Evolutionary conservation across 2,113 vertebrate species (phyloP).

Genomic region (Nothobranchius furzeri): DNA sequence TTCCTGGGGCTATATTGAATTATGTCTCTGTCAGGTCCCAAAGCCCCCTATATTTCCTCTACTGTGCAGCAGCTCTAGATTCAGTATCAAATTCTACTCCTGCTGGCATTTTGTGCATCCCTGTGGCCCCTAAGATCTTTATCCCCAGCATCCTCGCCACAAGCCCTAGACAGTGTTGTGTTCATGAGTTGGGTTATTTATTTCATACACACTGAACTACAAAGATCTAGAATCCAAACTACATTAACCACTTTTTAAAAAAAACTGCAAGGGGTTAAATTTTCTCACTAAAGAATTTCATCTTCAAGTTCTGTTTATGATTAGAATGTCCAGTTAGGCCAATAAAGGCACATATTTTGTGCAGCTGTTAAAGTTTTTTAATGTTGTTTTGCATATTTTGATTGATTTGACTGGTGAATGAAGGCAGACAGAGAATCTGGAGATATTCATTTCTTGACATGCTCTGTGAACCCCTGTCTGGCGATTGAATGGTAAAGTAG

Average conservation of each 20-base stretch:
- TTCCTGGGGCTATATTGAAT: conserved; percentile 74
- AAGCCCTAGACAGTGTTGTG: conserved; percentile 61
- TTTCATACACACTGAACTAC: conserved; percentile 21
- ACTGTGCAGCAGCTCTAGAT: conserved; percentile 68
- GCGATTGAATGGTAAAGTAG: conserved; percentile 61
- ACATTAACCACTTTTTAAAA: conserved; percentile 41
- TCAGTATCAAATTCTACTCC: conserved; percentile 75
- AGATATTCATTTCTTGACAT: conserved; percentile 47
- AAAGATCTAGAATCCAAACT: conserved; percentile 24
- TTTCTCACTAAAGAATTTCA: conserved; percentile 22
- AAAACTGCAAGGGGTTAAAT: conserved; percentile 22
- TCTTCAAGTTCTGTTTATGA: conserved; percentile 18
- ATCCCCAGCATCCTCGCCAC: conserved; percentile 60
- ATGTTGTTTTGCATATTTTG: conserved; percentile 5
- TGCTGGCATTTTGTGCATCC: conserved; percentile 72
- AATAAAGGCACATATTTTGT: conserved; percentile 10
- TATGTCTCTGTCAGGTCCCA: conserved; percentile 78
- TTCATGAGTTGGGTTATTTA: conserved; percentile 62
- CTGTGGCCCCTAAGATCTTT: conserved; percentile 72
- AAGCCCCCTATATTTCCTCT: conserved; percentile 75
- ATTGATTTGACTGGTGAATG: conserved; percentile 27
- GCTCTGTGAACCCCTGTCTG: conserved; percentile 55
- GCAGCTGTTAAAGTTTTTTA: no score
- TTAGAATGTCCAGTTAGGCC: conserved; percentile 36
- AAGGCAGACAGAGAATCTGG: conserved; percentile 46